A percentile compares a stretch with the other conserved stretches of the same genome.
These are phyloP conservation scores for Caenorhabditis elegans DNA, from an alignment of 1,140 invertebrate genomes.

Conservation along the genomic window DNA sequence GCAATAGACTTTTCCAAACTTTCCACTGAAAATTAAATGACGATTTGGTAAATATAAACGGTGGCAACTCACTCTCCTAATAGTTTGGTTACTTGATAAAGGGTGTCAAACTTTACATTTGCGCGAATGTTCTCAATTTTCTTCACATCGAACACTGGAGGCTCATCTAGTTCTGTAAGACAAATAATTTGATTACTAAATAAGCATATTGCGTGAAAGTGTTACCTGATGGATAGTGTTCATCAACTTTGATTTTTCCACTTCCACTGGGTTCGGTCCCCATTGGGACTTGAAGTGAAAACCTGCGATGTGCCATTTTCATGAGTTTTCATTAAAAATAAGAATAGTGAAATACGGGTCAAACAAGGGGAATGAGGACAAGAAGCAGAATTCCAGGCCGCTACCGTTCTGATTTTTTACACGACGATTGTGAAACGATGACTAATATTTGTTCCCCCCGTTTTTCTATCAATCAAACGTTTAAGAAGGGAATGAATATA, in stretches of 20 bases:
- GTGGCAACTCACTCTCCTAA: slow-evolving; percentile 68
- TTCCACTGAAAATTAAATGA: slow-evolving; percentile 75
- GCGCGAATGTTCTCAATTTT: slow-evolving; percentile 64
- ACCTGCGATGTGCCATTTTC: slow-evolving; percentile 19
- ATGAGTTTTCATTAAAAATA: not conserved
- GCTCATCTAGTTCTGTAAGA: slow-evolving; percentile 37
- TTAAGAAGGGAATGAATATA: not conserved
- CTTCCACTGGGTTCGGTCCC: slow-evolving; percentile 35
- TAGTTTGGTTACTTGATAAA: slow-evolving; percentile 67
- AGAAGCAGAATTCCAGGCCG: not conserved
- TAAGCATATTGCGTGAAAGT: not conserved
- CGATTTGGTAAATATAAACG: not conserved
- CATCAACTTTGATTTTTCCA: slow-evolving; percentile 29
- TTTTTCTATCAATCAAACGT: not conserved
- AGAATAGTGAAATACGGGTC: not conserved
- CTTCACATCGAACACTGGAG: slow-evolving; percentile 68
- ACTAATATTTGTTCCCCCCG: slow-evolving; percentile 13
- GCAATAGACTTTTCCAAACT: slow-evolving; percentile 74
- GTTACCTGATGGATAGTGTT: slow-evolving; percentile 33
- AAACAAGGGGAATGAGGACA: not conserved
- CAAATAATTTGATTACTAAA: not conserved
- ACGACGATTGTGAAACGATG: not conserved
- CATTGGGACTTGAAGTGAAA: slow-evolving; percentile 41
- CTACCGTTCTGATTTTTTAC: not conserved
- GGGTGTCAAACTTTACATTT: slow-evolving; percentile 66